Conservation (phyloP, 2,888 invertebrate species). For the Diaphora mendica region DNA sequence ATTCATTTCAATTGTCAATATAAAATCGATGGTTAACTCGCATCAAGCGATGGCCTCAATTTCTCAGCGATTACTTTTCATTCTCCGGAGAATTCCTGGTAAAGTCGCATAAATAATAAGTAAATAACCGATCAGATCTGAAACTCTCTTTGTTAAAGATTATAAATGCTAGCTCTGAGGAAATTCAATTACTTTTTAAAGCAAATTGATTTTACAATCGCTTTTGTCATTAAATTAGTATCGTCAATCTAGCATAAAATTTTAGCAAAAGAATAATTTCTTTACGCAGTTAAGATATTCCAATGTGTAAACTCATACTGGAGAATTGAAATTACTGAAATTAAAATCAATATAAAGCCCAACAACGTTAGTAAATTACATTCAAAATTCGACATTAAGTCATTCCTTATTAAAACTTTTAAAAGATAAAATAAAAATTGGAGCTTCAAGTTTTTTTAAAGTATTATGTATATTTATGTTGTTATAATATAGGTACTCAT, state of each 20-base stretch:
- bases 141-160: constrained; percentile 42
- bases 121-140: constrained; percentile 52
- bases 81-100: constrained; percentile 62
- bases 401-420: background rate
- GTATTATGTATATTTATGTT: background rate
- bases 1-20: constrained; percentile 47
- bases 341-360: background rate
- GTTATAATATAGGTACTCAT: background rate
- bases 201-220: constrained; percentile 38
- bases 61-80: constrained; percentile 61
- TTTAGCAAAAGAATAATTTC: constrained; percentile 17
- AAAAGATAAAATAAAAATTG: background rate
- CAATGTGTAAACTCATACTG: background rate
- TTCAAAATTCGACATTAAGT: background rate
- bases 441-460: background rate
- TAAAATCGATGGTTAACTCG: constrained; percentile 49
- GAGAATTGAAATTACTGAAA: too few relatives aligned
- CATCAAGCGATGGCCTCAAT: constrained; percentile 56
- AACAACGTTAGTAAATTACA: background rate
- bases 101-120: constrained; percentile 67
- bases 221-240: constrained; percentile 34
- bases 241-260: constrained; percentile 31
- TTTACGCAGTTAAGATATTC: background rate
- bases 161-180: constrained; percentile 36
- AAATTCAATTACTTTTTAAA: constrained; percentile 55